A percentile compares a stretch with the other conserved stretches of the same genome.
These are phyloP conservation scores for Gallirallus australis DNA, from an alignment of 2,797 vertebrate genomes.

Conservation along the genomic window DNA sequence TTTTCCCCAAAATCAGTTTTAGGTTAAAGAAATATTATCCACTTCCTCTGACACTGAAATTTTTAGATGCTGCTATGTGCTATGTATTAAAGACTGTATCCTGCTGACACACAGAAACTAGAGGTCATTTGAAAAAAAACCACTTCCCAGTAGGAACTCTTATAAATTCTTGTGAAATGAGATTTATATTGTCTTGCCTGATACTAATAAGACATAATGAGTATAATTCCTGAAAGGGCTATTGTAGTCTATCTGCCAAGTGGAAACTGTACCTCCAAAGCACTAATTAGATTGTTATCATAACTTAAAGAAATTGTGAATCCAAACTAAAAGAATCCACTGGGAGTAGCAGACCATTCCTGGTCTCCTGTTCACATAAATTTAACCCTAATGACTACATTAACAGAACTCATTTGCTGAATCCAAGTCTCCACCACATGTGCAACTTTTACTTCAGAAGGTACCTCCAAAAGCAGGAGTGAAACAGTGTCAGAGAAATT, in stretches of 20 bases:
- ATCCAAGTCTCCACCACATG: background rate
- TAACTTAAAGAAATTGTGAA: conserved; percentile 43
- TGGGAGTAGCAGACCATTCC: conserved; percentile 13
- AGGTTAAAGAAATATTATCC: background rate
- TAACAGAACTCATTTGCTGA: conserved; percentile 24
- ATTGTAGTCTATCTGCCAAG: conserved; percentile 48
- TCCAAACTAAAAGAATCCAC: conserved; percentile 32
- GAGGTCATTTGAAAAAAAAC: conserved; percentile 21
- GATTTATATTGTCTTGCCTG: conserved; percentile 42
- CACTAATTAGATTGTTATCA: conserved; percentile 42
- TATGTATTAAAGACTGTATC: background rate
- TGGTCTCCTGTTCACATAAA: conserved; percentile 44
- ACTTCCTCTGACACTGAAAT: background rate
- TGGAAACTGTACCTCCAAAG: conserved; percentile 37
- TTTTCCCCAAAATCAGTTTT: background rate
- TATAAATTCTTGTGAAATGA: conserved; percentile 14
- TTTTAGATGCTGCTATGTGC: background rate
- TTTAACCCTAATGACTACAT: conserved; percentile 16
- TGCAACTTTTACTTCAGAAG: conserved; percentile 24
- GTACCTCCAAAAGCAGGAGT: background rate
- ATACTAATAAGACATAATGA: conserved; percentile 51
- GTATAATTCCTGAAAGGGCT: conserved; percentile 35
- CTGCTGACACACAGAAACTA: background rate
- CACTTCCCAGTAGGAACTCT: background rate
- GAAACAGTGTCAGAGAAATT: background rate